Conservation (phyloP, 2,113 vertebrate species). For the Psammodynastes pulverulentus region DNA sequence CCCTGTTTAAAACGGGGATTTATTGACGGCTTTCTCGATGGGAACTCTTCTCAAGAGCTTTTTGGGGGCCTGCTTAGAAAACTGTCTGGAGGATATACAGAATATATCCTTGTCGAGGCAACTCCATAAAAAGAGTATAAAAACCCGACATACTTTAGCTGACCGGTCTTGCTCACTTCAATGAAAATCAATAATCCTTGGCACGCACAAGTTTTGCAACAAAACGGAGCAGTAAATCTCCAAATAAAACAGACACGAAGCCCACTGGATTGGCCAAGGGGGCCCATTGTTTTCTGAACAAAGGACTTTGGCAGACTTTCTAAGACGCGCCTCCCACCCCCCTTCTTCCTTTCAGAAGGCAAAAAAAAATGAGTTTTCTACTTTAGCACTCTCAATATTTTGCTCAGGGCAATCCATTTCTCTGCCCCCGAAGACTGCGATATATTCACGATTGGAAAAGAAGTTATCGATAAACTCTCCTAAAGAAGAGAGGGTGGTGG, state of each 20-base stretch:
- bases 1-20: background rate
- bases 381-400: background rate
- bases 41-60: background rate
- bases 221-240: slow-evolving; percentile 13
- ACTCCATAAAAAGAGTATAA: background rate
- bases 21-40: background rate
- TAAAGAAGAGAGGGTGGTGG: background rate
- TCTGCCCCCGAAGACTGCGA: accelerated
- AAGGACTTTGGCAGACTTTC: slow-evolving; percentile 20
- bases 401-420: background rate
- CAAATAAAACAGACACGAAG: slow-evolving; percentile 48
- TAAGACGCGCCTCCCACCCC: background rate
- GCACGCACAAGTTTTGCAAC: background rate
- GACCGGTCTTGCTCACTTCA: background rate
- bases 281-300: slow-evolving; percentile 27
- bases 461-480: background rate
- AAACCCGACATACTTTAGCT: slow-evolving; percentile 35
- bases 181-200: background rate
- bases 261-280: slow-evolving; percentile 35
- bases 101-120: background rate
- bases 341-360: background rate
- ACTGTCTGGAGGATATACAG: background rate
- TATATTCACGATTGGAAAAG: background rate
- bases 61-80: background rate
- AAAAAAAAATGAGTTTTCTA: background rate